Evolutionary conservation across 2,113 vertebrate genomes (phyloP).

Genomic region (Chrysemys picta): DNA sequence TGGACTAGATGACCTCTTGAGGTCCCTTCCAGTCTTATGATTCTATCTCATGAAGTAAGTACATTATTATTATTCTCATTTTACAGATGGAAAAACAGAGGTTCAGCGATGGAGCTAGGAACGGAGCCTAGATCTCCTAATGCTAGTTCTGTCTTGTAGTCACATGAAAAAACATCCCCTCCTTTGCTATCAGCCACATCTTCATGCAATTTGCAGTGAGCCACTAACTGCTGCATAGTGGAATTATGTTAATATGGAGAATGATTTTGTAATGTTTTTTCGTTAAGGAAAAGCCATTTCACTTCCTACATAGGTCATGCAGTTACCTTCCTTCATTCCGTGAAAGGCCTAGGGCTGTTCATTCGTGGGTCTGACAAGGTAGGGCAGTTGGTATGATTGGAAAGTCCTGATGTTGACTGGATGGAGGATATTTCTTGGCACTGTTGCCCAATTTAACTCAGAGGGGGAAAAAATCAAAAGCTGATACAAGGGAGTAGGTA

Average conservation of each 20-base stretch:
- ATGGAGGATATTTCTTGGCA: neutral
- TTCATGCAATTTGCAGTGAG: neutral
- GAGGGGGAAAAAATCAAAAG: neutral
- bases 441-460: conserved; percentile 28
- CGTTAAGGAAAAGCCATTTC: neutral
- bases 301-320: neutral
- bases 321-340: neutral
- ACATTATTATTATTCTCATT: neutral
- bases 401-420: conserved; percentile 11
- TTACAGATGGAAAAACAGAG: neutral
- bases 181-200: neutral
- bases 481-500: neutral
- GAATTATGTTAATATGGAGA: neutral
- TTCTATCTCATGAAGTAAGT: neutral
- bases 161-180: neutral
- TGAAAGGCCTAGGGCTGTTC: neutral
- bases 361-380: accelerated
- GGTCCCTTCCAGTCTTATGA: too few species aligned
- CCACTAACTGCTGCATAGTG: neutral
- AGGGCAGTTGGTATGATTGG: conserved; percentile 13
- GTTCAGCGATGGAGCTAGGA: neutral
- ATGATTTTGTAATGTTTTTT: neutral
- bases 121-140: conserved; percentile 17
- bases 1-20: too few species aligned
- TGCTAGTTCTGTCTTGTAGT: neutral